These are phyloP conservation scores for Chloroceryle inda DNA, from an alignment of 2,797 vertebrate genomes.

Conservation along the genomic window DNA sequence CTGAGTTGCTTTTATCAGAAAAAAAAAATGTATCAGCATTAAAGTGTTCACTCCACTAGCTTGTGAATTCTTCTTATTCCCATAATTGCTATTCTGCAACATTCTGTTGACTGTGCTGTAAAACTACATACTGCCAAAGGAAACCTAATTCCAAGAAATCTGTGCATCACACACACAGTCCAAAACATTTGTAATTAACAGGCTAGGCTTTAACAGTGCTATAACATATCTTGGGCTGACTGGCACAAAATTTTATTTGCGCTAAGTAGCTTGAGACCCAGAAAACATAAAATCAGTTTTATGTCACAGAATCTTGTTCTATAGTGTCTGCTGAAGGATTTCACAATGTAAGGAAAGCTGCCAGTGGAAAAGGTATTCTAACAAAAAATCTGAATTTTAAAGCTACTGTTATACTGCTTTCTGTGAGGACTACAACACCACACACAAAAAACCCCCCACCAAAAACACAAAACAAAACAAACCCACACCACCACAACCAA, in stretches of 20 bases:
- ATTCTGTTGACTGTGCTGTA: conserved; percentile 5
- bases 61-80: conserved; percentile 15
- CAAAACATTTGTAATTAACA: conserved; percentile 49
- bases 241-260: conserved; percentile 62
- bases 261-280: conserved; percentile 19
- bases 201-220: background rate
- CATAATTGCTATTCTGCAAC: conserved; percentile 21
- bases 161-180: background rate
- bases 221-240: conserved; percentile 15
- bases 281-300: conserved; percentile 28
- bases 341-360: background rate
- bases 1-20: conserved; percentile 51
- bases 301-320: background rate
- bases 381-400: conserved; percentile 2
- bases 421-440: background rate
- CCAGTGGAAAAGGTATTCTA: background rate
- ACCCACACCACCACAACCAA: too few relatives aligned
- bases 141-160: conserved; percentile 31
- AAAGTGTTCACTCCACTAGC: background rate
- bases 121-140: background rate
- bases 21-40: conserved; percentile 32
- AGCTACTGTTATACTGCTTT: background rate
- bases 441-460: too few relatives aligned
- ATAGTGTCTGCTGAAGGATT: background rate
- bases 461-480: too few relatives aligned